Evolutionary conservation across 2,888 invertebrate species (phyloP).

Genomic region (Odontothrips loti): DNA sequence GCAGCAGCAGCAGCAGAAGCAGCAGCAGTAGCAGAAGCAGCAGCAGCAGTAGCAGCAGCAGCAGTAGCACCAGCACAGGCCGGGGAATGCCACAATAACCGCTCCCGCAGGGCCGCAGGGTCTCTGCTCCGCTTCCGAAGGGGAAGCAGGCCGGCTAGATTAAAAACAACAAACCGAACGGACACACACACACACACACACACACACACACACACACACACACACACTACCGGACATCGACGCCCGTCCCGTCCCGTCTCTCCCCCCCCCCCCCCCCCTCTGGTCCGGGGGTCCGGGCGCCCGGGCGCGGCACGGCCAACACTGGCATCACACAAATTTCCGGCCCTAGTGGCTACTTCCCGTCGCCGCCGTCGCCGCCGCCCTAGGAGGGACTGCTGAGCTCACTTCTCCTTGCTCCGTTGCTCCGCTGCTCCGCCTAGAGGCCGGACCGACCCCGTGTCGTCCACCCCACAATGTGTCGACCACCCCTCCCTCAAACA

Average conservation of each 20-base stretch:
- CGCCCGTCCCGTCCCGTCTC: background rate
- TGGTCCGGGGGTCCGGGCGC: background rate
- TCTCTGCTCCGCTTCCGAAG: background rate
- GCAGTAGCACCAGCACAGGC: no score
- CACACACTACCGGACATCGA: background rate
- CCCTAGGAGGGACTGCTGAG: background rate
- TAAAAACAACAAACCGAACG: background rate
- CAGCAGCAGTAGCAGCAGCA: no score
- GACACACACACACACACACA: no score
- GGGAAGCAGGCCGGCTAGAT: background rate
- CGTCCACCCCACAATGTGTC: background rate
- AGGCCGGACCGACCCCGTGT: background rate
- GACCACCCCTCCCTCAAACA: background rate
- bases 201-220: no score
- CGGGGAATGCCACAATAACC: no score
- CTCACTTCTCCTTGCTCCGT: no score
- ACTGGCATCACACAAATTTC: conserved; percentile 6
- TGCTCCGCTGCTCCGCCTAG: no score
- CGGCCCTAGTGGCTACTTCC: background rate
- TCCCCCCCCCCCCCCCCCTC: background rate
- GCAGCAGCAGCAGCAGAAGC: no score
- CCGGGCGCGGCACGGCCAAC: background rate
- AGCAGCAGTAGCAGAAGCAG: no score
- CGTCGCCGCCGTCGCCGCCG: background rate
- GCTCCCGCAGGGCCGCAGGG: background rate